Percentiles rank a stretch among this genome's conserved stretches.
Evolutionary conservation across 1,140 invertebrate genomes (phyloP).

Genomic region (Calliopsis andreniformis): DNA sequence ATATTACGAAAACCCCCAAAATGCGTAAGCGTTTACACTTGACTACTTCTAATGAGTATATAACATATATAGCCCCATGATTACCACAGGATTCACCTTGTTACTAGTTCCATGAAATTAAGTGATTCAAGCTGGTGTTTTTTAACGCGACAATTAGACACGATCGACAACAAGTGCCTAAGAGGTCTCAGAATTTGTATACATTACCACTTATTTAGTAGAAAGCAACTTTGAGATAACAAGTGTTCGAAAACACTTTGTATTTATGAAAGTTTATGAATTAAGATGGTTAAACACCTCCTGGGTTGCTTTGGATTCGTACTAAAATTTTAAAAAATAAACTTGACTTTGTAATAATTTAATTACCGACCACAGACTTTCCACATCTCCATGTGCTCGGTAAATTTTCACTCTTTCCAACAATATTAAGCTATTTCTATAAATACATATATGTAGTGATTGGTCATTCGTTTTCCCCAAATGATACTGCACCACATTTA

Average conservation of each 20-base stretch:
- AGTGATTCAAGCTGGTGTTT: conserved; percentile 10
- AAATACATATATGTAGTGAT: neutral
- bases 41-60: conserved; percentile 48
- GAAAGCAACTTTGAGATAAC: conserved; percentile 2
- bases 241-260: no score
- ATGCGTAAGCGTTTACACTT: conserved; percentile 30
- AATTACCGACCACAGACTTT: neutral
- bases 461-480: neutral
- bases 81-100: conserved; percentile 59
- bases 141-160: conserved; percentile 21
- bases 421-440: neutral
- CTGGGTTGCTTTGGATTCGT: no score
- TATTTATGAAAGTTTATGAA: no score
- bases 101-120: conserved; percentile 24
- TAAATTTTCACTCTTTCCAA: neutral
- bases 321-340: no score
- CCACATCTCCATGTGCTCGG: neutral
- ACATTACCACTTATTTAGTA: neutral
- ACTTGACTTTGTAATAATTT: no score
- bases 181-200: neutral
- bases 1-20: conserved; percentile 23
- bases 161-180: conserved; percentile 9
- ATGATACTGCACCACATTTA: neutral
- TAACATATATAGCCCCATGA: conserved; percentile 49
- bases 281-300: no score